Base-by-base conservation (phyloP, 1,140 invertebrate genomes). In the Vanessa atalanta region DNA sequence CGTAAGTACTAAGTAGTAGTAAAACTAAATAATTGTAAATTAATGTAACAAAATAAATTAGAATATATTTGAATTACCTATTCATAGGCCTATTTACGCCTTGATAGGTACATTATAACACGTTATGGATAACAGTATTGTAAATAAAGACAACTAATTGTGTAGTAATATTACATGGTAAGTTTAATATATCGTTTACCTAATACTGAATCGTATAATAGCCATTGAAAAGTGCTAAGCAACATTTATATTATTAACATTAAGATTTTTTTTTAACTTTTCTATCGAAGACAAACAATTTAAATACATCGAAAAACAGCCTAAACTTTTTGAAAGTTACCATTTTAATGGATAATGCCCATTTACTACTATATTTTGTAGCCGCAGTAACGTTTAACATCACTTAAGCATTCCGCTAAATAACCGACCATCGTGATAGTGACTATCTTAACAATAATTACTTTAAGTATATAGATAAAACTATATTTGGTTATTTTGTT, bases 301-400 rank as follows among this genome's bases (percentile, higher is more conserved):
- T 23, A 70, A 75, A 70, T 60, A 75, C 68, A 67, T 55, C 47
- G 70, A 70, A 66, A 70, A 75, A 71, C 75, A 77, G 73, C 77
- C 81, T 86, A 86, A 82, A 86, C 85, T 87, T 88, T 87, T 79
- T 85, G 83, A 86, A 88, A 88, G 82, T 84, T 84, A 86, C 81
- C 79, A 83, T 82, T 84, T 83, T 78, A 86, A 87, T 87, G 83
- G 83, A 81, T 78, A 77, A 81, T 70, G 67, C 78, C 84, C 84
- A 86, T 88, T 86, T 82, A 83, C 74, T 80, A 77, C 72, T 71
- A 68, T 50, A 63, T 61, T 51, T 78, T 68, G 74, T 75, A 77
- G 70, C 65, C 68, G 71, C 76, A 81, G 77, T 71, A 79, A 69
- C 79, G 72, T 80, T 79, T 78, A 68, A 79, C 76, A 81, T 78